Conservation (phyloP, 2,888 invertebrate species). For the Amphipoea lucens region DNA sequence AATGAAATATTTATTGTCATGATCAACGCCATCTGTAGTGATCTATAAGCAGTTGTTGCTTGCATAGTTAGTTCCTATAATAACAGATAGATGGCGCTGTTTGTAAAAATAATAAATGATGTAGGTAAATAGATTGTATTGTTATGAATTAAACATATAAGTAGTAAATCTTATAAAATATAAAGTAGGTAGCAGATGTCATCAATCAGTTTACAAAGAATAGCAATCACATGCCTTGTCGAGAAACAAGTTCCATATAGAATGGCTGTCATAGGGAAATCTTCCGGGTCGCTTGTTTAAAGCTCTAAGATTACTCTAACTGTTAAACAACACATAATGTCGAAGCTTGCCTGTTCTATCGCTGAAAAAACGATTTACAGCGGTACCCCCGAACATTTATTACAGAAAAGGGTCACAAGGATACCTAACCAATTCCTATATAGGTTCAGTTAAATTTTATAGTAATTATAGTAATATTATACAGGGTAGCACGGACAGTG, state of each 20-base stretch:
- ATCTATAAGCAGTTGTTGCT: background rate
- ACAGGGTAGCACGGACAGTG: no score
- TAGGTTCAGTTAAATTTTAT: no score
- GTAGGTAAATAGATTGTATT: background rate
- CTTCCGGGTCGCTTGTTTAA: background rate
- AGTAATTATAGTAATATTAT: no score
- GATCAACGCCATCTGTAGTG: slow-evolving; percentile 12
- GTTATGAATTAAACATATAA: background rate
- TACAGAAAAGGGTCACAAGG: no score
- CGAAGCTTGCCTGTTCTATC: no score
- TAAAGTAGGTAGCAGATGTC: background rate
- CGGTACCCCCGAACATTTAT: no score
- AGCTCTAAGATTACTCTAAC: background rate
- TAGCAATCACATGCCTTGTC: background rate
- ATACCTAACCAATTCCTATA: no score
- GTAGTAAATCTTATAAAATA: background rate
- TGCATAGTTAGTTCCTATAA: background rate
- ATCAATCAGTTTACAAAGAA: background rate
- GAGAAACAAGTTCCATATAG: background rate
- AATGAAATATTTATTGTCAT: background rate
- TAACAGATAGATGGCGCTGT: slow-evolving; percentile 8
- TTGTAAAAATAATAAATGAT: background rate
- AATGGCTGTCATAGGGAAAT: background rate
- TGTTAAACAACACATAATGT: background rate
- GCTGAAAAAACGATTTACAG: no score